Evolutionary conservation across 2,113 vertebrate genomes (phyloP), one percentile per base, ranked within the genome.

Genomic region (Alouatta palliata): DNA sequence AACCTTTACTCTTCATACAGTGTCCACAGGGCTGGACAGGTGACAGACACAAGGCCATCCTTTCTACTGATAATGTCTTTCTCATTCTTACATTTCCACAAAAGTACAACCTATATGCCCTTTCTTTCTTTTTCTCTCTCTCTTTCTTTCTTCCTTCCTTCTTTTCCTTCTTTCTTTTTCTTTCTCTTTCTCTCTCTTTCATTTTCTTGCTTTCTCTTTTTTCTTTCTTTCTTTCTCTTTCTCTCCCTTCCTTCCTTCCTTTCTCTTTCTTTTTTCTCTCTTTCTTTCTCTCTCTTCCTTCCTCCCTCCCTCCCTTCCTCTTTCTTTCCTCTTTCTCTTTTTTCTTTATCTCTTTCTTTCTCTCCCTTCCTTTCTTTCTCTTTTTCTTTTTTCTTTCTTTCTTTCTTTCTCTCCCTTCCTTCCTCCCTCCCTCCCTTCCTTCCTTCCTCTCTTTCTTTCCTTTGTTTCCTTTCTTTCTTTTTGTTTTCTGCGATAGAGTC

Each of bases 191-290:
- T 14, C 13, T 52, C 17, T 4, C 11, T 52, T 52, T n/a, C n/a
- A n/a, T n/a, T n/a, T n/a, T n/a, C n/a, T n/a, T n/a, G n/a, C n/a
- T 21, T 0, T 7, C 2, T 0, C 19, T 8, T 0, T 2, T 6
- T 56, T 21, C 5, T 5, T 54, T 54, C 13, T 49, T 14, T 49
- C 13, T 49, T 14, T n/a, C n/a, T 49, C 13, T 49, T 3, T 49
- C 13, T 14, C 13, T 52, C 17, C 16, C 11, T 52, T 52, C 52
- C 49, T 52, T 8, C 52, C 52, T 45, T 1, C 23, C 0, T 27
- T 4, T 27, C 23, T 1, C 8, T 23, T 25, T 8, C 9, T 58
- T 58, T 9, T 58, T 58, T 3, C 21, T 56, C 1, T 1, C 17
- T 20, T 21, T 0, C 23, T 23, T 10, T 0, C 3, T 4, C 25